A percentile compares a stretch with the other conserved stretches of the same genome.
phyloP scores from a whole-genome alignment of 92 coral and sea anemone genomes.

The Epizoanthus fatuus region DNA sequence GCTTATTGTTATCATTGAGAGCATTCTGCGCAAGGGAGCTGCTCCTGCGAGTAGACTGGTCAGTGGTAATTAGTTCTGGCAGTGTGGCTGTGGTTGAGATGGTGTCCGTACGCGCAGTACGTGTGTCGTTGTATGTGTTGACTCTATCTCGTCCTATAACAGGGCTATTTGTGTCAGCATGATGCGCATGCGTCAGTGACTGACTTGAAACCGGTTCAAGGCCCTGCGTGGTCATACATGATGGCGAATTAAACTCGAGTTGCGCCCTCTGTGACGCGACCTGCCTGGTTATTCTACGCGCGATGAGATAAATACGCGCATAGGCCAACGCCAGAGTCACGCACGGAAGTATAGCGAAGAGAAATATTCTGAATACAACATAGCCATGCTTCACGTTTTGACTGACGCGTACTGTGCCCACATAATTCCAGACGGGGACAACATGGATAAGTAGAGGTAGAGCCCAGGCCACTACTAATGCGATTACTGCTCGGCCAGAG shows the following conservation, averaged over 20 bases:
- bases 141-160: neutral
- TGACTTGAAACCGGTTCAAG: neutral
- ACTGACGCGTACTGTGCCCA: neutral
- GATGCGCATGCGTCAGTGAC: neutral
- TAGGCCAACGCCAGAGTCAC: slow-evolving; percentile 27
- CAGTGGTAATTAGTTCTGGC: neutral
- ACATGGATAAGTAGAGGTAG: slow-evolving; percentile 5
- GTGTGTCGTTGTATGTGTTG: neutral
- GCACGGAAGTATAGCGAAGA: slow-evolving; percentile 37
- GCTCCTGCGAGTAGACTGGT: neutral
- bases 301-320: slow-evolving; percentile 1
- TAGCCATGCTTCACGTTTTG: neutral
- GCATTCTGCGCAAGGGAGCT: neutral
- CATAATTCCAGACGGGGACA: slow-evolving; percentile 26
- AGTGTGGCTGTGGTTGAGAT: neutral
- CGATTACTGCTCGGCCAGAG: slow-evolving; percentile 1
- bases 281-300: slow-evolving; percentile 17
- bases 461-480: neutral
- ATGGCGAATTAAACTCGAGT: slow-evolving; percentile 22
- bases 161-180: neutral
- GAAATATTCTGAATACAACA: neutral
- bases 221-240: neutral
- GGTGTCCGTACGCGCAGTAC: neutral
- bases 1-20: neutral
- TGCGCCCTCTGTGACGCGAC: slow-evolving; percentile 28